Conservation (phyloP, 2,113 vertebrate species). For the Oreochromis spilurus region DNA sequence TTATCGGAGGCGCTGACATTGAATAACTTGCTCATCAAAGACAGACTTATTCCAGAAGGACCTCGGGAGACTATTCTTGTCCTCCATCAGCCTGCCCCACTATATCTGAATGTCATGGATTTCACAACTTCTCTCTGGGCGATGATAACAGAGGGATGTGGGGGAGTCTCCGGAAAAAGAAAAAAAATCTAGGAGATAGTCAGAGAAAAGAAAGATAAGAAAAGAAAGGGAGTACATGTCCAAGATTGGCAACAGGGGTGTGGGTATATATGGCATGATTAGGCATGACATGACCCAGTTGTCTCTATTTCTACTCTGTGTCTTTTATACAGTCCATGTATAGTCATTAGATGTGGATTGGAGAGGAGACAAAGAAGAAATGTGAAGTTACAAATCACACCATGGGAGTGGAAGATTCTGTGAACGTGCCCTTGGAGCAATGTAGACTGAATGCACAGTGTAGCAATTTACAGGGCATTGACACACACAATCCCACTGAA, state of each 20-base stretch:
- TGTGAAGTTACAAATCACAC: conserved; percentile 18
- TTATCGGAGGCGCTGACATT: conserved; percentile 36
- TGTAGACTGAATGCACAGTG: background rate
- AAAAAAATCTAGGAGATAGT: background rate
- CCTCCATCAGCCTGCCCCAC: conserved; percentile 23
- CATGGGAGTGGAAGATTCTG: conserved; percentile 3
- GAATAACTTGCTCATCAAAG: conserved; percentile 49
- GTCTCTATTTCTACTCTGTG: background rate
- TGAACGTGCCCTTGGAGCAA: conserved; percentile 12
- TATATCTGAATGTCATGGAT: conserved; percentile 44
- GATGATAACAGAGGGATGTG: conserved; percentile 14
- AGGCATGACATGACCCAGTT: background rate
- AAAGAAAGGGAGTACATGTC: background rate
- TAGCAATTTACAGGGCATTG: background rate
- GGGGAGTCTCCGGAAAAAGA: background rate
- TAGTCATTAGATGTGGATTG: background rate
- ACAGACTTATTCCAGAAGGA: conserved; percentile 35
- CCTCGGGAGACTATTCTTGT: conserved; percentile 45
- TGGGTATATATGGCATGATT: background rate
- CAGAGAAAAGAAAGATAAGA: background rate
- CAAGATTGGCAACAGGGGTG: background rate
- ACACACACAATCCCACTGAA: background rate
- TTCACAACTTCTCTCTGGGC: conserved; percentile 46
- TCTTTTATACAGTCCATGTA: background rate
- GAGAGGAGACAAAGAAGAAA: background rate